Percentiles rank a stretch among this genome's conserved stretches.
Conservation (phyloP, 2,797 vertebrate species). For the Xenops minutus region DNA sequence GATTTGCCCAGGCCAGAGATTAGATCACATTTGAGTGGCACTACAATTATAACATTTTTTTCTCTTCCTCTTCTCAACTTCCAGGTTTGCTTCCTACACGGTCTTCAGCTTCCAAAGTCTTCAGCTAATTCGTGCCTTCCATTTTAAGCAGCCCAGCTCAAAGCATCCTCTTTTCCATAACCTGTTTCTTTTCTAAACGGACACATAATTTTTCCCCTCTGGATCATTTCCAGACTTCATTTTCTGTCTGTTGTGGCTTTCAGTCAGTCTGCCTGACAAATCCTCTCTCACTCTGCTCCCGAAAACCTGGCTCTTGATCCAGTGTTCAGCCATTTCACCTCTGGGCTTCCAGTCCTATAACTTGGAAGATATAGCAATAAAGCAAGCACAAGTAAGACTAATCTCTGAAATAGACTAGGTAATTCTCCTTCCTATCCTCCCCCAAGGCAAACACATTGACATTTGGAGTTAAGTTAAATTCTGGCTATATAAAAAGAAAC, state of each 20-base stretch:
- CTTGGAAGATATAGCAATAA: constrained; percentile 22
- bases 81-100: background rate
- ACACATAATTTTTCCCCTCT: background rate
- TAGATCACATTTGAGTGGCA: background rate
- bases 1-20: background rate
- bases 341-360: constrained; percentile 39
- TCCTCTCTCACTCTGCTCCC: background rate
- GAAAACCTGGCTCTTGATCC: constrained; percentile 24
- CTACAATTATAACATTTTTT: background rate
- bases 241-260: background rate
- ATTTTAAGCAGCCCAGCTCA: background rate
- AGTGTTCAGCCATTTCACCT: constrained; percentile 16
- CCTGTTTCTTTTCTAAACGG: background rate
- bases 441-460: constrained; percentile 38
- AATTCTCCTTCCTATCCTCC: constrained; percentile 33
- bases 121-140: background rate
- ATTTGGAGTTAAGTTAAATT: constrained; percentile 39
- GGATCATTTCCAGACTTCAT: background rate
- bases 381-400: constrained; percentile 34
- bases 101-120: background rate
- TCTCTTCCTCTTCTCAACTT: background rate
- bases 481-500: constrained; percentile 19
- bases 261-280: background rate
- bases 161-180: background rate
- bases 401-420: constrained; percentile 44